Conservation (phyloP, 1,140 invertebrate genomes). For the Mylabris phalerata region DNA sequence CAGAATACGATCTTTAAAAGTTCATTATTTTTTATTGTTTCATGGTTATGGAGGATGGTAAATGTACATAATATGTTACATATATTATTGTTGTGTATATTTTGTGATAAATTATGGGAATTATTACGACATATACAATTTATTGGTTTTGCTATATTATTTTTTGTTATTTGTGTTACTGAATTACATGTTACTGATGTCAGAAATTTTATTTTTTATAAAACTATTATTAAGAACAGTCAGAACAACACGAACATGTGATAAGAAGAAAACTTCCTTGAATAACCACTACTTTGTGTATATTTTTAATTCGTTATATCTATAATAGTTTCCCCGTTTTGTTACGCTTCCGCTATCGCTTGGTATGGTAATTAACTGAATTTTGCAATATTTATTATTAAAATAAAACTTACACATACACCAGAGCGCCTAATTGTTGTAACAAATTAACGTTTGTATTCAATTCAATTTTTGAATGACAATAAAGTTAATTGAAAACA, state of each 20-base stretch:
- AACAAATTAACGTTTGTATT: no score
- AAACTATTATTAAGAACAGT: not conserved
- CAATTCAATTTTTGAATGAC: no score
- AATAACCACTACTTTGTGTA: no score
- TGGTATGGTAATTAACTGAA: no score
- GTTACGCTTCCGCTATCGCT: no score
- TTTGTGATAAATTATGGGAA: constrained; percentile 71
- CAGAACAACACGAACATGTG: not conserved
- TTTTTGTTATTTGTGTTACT: constrained; percentile 51
- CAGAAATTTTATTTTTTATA: constrained; percentile 47
- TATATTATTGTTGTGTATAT: constrained; percentile 66
- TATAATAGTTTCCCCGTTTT: no score
- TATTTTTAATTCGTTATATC: no score
- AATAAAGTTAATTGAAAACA: no score
- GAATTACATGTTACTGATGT: constrained; percentile 52
- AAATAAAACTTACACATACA: no score
- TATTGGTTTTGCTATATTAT: constrained; percentile 51
- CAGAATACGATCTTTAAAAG: constrained; percentile 55
- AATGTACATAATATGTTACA: constrained; percentile 76
- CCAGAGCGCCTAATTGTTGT: no score
- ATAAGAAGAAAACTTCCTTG: no score
- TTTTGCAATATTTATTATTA: no score
- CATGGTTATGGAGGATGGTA: constrained; percentile 68
- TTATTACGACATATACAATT: constrained; percentile 60
- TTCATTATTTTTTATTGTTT: constrained; percentile 62